Conservation (phyloP, 2,797 vertebrate genomes). For the Rhincodon typus region DNA sequence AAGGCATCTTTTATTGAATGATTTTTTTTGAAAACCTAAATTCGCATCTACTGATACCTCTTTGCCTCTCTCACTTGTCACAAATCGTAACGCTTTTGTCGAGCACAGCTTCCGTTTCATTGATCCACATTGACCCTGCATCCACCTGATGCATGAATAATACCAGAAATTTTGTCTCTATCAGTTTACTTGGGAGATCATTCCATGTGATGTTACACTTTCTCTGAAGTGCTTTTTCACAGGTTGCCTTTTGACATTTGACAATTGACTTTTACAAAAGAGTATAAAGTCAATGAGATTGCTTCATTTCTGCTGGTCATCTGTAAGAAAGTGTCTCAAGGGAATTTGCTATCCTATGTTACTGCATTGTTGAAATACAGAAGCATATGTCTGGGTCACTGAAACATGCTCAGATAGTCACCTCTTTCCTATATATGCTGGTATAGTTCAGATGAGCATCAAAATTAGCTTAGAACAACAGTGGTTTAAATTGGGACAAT, state of each 20-base stretch:
- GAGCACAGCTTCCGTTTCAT: too few species aligned
- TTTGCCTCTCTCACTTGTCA: too few species aligned
- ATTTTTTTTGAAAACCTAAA: too few species aligned
- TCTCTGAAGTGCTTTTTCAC: background rate
- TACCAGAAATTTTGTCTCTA: background rate
- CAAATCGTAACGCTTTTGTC: too few species aligned
- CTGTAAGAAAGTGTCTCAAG: background rate
- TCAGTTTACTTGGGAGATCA: background rate
- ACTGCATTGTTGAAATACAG: background rate
- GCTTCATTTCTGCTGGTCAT: background rate
- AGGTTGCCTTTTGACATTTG: background rate
- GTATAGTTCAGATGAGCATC: background rate
- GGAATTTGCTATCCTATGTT: background rate
- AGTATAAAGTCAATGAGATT: background rate
- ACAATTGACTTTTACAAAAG: background rate
- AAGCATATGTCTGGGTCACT: background rate
- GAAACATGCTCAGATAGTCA: background rate
- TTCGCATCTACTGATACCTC: too few species aligned
- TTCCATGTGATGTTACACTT: background rate
- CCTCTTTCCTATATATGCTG: background rate
- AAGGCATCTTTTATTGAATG: too few species aligned
- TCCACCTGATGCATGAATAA: background rate
- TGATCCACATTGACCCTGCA: too few species aligned
- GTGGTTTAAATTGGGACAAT: background rate
- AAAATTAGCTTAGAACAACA: background rate